These are phyloP conservation scores for Planiliza haematocheilus DNA, from an alignment of 2,113 vertebrate genomes.

Conservation along the genomic window DNA sequence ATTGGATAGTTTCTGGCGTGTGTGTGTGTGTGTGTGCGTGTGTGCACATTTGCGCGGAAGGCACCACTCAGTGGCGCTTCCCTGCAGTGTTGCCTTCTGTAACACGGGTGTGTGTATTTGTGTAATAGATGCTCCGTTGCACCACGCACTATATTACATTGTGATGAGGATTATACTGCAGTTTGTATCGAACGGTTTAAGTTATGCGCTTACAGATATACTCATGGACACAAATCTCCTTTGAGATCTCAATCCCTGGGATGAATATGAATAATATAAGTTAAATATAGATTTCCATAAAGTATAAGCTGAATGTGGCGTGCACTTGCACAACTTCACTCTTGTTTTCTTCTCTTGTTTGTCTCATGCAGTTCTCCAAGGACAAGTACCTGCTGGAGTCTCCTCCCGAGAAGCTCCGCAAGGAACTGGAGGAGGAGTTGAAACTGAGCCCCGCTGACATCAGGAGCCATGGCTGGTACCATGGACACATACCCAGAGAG, in stretches of 20 bases:
- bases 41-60: constrained; percentile 12
- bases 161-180: neutral
- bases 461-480: constrained; percentile 98
- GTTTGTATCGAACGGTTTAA: neutral
- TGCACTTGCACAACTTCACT: neutral
- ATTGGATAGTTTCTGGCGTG: constrained; percentile 47
- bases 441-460: constrained; percentile 94
- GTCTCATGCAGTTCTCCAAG: constrained; percentile 92
- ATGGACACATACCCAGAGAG: constrained; percentile 96
- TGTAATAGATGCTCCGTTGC: neutral
- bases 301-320: neutral
- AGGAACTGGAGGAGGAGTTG: constrained; percentile 96
- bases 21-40: neutral
- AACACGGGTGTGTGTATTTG: constrained; percentile 58
- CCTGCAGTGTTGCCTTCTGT: constrained; percentile 67
- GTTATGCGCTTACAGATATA: neutral
- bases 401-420: constrained; percentile 94
- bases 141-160: neutral
- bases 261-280: constrained; percentile 25
- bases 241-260: constrained; percentile 14
- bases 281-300: constrained; percentile 7
- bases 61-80: constrained; percentile 35
- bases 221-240: neutral
- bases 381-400: constrained; percentile 98
- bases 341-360: constrained; percentile 43